Conservation (phyloP, 1,140 invertebrate species). For the Galleria mellonella region DNA sequence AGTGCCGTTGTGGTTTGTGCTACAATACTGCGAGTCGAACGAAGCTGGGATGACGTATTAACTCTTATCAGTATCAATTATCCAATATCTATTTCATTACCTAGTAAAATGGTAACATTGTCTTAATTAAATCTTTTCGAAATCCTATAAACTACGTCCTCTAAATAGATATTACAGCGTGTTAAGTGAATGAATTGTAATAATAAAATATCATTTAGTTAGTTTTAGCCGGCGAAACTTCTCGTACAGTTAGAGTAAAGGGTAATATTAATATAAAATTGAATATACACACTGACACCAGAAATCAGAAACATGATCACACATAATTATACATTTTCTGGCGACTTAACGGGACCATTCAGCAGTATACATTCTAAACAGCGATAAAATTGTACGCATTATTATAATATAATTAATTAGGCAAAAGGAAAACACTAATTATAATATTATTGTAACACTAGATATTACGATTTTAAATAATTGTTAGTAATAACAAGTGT, state of each 20-base stretch:
- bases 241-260: slow-evolving; percentile 40
- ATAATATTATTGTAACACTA: slow-evolving; percentile 57
- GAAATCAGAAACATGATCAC: slow-evolving; percentile 52
- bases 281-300: slow-evolving; percentile 8
- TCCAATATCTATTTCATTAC: slow-evolving; percentile 24
- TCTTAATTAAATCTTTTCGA: slow-evolving; percentile 47
- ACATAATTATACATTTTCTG: slow-evolving; percentile 46
- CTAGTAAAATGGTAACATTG: slow-evolving; percentile 41
- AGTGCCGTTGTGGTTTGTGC: slow-evolving; percentile 20
- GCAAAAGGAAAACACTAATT: slow-evolving; percentile 69
- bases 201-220: slow-evolving; percentile 42
- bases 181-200: slow-evolving; percentile 65
- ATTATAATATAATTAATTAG: slow-evolving; percentile 65
- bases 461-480: slow-evolving; percentile 52
- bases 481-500: slow-evolving; percentile 54
- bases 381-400: slow-evolving; percentile 67
- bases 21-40: slow-evolving; percentile 21
- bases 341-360: slow-evolving; percentile 40
- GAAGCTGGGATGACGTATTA: background rate
- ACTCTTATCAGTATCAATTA: slow-evolving; percentile 11
- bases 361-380: slow-evolving; percentile 47
- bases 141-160: slow-evolving; percentile 59
- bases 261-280: slow-evolving; percentile 9
- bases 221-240: slow-evolving; percentile 50
- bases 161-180: slow-evolving; percentile 40